Percentiles rank a stretch among this genome's conserved stretches.
Conservation (phyloP, 1,140 invertebrate genomes). For the Philopotamus ludificatus region DNA sequence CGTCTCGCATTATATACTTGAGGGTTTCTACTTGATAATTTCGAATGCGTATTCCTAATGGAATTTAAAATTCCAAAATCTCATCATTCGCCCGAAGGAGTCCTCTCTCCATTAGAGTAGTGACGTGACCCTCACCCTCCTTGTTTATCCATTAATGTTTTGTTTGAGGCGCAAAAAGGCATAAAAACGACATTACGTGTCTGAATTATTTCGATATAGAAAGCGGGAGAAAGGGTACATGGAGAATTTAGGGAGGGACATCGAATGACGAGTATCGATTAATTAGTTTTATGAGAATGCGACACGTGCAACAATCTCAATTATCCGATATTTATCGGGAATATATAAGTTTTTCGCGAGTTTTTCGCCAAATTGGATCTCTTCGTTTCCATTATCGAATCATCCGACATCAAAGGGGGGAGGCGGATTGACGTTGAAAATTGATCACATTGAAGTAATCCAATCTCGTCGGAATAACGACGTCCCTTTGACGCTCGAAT, state of each 20-base stretch:
- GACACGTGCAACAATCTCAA: too few relatives aligned
- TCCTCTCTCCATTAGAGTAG: slow-evolving; percentile 22
- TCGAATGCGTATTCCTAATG: slow-evolving; percentile 9
- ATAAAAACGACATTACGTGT: slow-evolving; percentile 27
- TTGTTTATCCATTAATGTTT: slow-evolving; percentile 25
- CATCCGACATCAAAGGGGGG: slow-evolving; percentile 21
- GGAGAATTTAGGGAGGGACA: too few relatives aligned
- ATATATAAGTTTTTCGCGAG: too few relatives aligned
- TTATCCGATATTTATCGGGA: too few relatives aligned
- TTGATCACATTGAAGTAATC: slow-evolving; percentile 10
- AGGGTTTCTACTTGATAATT: too few relatives aligned
- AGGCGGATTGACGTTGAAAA: slow-evolving; percentile 18
- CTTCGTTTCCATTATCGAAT: slow-evolving; percentile 20
- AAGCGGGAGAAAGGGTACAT: too few relatives aligned
- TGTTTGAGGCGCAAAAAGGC: slow-evolving; percentile 30
- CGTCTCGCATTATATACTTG: too few relatives aligned
- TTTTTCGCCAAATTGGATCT: slow-evolving; percentile 20
- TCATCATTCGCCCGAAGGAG: slow-evolving; percentile 25
- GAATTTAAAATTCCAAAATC: slow-evolving; percentile 32
- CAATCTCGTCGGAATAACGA: slow-evolving; percentile 13
- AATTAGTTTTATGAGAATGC: too few relatives aligned
- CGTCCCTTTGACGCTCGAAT: slow-evolving; percentile 7
- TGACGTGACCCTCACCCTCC: neutral
- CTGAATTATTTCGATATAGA: slow-evolving; percentile 12
- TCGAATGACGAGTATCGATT: too few relatives aligned